Percentiles rank a stretch among this genome's conserved stretches.
Evolutionary conservation across 2,888 invertebrate genomes (phyloP).

Genomic region (Melitaea athalia): DNA sequence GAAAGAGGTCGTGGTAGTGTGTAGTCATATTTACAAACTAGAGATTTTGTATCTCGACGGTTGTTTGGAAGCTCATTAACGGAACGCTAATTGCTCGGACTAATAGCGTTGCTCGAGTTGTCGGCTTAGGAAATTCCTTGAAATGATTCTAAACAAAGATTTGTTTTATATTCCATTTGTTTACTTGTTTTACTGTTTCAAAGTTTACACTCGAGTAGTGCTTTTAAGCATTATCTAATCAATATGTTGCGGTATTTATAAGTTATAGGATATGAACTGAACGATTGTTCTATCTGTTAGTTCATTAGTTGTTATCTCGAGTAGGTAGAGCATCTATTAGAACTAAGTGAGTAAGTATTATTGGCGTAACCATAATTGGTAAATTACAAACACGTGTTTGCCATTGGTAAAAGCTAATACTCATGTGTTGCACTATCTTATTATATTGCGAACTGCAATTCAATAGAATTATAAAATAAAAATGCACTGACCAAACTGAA

Average conservation of each 20-base stretch:
- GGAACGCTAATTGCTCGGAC: slow-evolving; percentile 73
- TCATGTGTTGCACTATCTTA: too few relatives aligned
- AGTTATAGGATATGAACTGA: not conserved
- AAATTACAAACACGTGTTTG: slow-evolving; percentile 6
- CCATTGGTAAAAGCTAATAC: not conserved
- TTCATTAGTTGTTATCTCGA: slow-evolving; percentile 8
- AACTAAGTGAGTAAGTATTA: not conserved
- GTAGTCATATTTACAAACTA: slow-evolving; percentile 40
- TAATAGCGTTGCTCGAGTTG: slow-evolving; percentile 68
- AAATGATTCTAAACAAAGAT: slow-evolving; percentile 62
- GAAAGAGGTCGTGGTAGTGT: slow-evolving; percentile 51
- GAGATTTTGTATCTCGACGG: slow-evolving; percentile 56
- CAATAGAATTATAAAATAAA: not conserved
- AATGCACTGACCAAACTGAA: not conserved
- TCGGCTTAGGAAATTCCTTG: slow-evolving; percentile 72
- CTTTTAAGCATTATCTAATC: slow-evolving; percentile 17
- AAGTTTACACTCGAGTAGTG: slow-evolving; percentile 23
- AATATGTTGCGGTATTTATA: slow-evolving; percentile 15
- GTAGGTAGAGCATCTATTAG: not conserved
- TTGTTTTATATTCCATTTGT: slow-evolving; percentile 41
- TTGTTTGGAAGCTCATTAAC: slow-evolving; percentile 74
- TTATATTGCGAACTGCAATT: not conserved
- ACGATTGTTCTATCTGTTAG: not conserved
- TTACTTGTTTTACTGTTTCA: slow-evolving; percentile 23
- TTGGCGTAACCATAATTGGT: slow-evolving; percentile 7